Base-by-base conservation (phyloP, 2,797 vertebrate genomes). In the Paramormyrops hopkinsi region DNA sequence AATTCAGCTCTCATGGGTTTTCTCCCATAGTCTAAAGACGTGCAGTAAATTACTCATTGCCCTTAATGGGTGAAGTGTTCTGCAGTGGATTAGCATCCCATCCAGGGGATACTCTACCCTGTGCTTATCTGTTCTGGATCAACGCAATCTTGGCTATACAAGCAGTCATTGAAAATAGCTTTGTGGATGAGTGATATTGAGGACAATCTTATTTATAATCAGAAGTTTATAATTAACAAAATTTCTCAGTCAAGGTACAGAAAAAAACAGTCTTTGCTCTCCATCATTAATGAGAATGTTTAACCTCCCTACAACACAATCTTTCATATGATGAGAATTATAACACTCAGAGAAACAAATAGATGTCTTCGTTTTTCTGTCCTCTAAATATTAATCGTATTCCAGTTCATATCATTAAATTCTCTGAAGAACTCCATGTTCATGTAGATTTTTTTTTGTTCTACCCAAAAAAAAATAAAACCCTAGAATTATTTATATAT, bases 111-210 rank as follows among this genome's bases (percentile, higher is more conserved):
- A 85, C 48, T 50, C 46, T 53, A 85, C 83, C 48, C 83, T 53
- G 46, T 51, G 48, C 83, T 85, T 85, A 25, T 85, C 48, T 50
- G 83, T 25, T 85, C 83, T 85, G 48, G n/a, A 92, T 94, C 94
- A 94, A 93, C 90, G 92, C 93, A 69, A 91, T 90, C 90, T 93
- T 92, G 89, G 91, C 86, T 92, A 92, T 92, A 88, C 91, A 91
- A 92, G 93, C 92, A 90, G 92, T 91, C 92, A 91, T 90, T 90
- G 92, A 92, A 92, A 93, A 91, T 91, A 91, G 92, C 90, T 91
- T 93, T 88, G 48, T 51, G 19, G 19, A 29, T 85, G 83, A 25
- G 22, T 85, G 48, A 50, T 50, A 53, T 29, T 53, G 46, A 85
- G 48, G 22, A 29, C 44, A 85, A 85, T 51, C 48, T 50, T 50